A percentile compares a stretch with the other conserved stretches of the same genome.
Conservation (phyloP, 2,888 invertebrate species). For the Cataglyphis rosenhaueri region DNA sequence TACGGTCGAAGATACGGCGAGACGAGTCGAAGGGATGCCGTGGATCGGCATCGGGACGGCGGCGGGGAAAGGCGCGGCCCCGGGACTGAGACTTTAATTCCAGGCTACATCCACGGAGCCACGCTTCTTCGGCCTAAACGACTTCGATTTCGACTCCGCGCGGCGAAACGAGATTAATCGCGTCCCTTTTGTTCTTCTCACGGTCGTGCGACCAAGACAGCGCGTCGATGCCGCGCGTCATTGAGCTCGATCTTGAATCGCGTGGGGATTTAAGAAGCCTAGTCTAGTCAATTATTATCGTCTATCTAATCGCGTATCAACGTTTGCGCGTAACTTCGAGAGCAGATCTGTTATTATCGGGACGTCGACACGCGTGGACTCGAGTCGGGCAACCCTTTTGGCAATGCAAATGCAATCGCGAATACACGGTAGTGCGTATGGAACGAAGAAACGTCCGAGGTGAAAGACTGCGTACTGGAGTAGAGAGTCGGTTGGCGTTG, state of each 20-base stretch:
- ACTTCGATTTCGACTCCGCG: conserved; percentile 73
- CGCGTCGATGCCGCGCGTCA: background rate
- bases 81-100: conserved; percentile 80
- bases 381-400: conserved; percentile 62
- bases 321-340: background rate
- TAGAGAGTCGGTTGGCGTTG: conserved; percentile 40
- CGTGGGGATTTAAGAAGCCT: background rate
- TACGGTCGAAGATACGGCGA: conserved; percentile 76
- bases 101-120: conserved; percentile 74
- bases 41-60: conserved; percentile 41
- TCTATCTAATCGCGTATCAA: background rate
- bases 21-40: conserved; percentile 65
- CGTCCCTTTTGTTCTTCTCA: conserved; percentile 59
- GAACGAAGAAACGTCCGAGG: conserved; percentile 61
- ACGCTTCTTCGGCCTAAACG: conserved; percentile 75
- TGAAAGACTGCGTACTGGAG: conserved; percentile 66
- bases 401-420: conserved; percentile 76
- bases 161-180: conserved; percentile 74
- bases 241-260: background rate
- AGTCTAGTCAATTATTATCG: background rate
- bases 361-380: background rate
- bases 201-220: background rate
- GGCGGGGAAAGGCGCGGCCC: conserved; percentile 50
- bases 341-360: conserved; percentile 1
- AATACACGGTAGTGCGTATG: conserved; percentile 67